phyloP scores from a whole-genome alignment of 2,113 vertebrate genomes.

The Chamaea fasciata region DNA sequence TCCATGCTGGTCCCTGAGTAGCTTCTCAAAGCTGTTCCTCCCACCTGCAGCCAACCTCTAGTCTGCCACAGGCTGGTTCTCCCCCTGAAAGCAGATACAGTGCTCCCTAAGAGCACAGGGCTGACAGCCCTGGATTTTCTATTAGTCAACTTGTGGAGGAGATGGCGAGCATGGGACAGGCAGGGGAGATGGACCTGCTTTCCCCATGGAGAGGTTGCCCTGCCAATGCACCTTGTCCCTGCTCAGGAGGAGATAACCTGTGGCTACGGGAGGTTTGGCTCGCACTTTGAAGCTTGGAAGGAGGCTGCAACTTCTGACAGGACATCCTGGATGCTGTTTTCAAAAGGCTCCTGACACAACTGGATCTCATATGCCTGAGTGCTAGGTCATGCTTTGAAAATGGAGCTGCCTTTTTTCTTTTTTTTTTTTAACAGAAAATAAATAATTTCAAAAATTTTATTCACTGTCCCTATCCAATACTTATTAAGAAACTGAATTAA shows the following conservation, averaged over 20 bases:
- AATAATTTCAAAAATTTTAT: neutral
- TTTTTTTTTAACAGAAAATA: neutral
- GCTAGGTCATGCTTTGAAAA: neutral
- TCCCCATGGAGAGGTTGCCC: neutral
- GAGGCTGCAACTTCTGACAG: neutral
- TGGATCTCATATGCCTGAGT: neutral
- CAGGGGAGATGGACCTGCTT: neutral
- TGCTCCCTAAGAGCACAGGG: neutral
- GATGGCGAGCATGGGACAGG: accelerated
- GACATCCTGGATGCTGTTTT: neutral
- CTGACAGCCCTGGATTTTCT: neutral
- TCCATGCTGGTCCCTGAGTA: accelerated
- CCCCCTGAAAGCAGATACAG: neutral
- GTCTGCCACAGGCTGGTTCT: neutral
- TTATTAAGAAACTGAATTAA: neutral
- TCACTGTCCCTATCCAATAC: neutral
- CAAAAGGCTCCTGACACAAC: neutral
- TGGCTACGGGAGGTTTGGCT: neutral
- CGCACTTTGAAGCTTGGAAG: neutral
- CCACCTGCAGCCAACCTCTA: neutral
- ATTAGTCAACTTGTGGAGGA: neutral
- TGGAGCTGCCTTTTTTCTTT: neutral
- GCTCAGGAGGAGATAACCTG: neutral
- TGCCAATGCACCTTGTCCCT: neutral
- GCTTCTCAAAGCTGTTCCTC: neutral